Base-by-base conservation (phyloP, 2,888 invertebrate species). In the Microchrysa polita region DNA sequence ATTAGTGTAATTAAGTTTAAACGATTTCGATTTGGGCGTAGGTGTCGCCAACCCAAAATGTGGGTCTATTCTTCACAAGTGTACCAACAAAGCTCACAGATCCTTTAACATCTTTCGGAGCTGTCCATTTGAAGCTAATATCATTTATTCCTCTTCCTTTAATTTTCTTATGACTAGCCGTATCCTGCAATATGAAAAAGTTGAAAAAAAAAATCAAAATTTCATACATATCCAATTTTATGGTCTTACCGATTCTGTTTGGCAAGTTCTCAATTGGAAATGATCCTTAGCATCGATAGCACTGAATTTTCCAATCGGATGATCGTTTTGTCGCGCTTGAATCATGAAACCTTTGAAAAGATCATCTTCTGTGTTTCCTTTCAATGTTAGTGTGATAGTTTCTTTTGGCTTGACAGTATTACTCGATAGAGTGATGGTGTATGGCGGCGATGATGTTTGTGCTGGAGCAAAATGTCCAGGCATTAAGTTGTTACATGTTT, bases 41-140 rank as follows among this genome's bases (percentile, higher is more conserved):
- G 80, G 90, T 88, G 67, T 90, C 87, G 60, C 87, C 88, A 2
- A 90, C 90, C 92, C 92, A 93, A 85, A 90, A 93, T 14, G 88
- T 87, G 5, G 88, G 90, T n/a, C 91, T 91, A 81, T 90, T 88
- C 80, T 88, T 84, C 44, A 90, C 92, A 73, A 92, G 88, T 48
- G 92, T 92, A 16, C 88, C 90, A 80, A 91, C 90, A 83, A 92
- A 88, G 79, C 88, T 88, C 76, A 90, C 87, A 77, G 88, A 87
- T 76, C 88, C 91, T 80, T 87, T 88, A 78, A 89, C 85, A 74
- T 84, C 86, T 59, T 86, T 84, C 48, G 92, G 92, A 10, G 92
- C 88, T 73, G 87, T 88, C 92, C 92, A 93, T 16, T 87, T 87
- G 78, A 89, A 86, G 78, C 88, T 89, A 78, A 88, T 86, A 10